phyloP scores from a whole-genome alignment of 2,797 vertebrate species.

The Miichthys miiuy region DNA sequence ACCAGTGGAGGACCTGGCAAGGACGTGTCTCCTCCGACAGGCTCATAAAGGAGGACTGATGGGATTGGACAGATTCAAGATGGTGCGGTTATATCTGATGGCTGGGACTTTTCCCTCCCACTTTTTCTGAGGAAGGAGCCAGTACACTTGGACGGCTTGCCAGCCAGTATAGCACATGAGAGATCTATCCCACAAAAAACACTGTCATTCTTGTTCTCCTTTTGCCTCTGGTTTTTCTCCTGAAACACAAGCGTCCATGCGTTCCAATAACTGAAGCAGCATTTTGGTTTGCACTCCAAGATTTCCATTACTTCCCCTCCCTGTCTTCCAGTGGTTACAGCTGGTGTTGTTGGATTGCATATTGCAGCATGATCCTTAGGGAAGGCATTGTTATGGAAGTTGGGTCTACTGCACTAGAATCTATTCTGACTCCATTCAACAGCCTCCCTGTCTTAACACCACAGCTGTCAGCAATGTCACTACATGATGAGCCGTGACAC shows the following conservation, averaged over 20 bases:
- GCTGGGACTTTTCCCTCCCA: constrained; percentile 68
- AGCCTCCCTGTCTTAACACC: constrained; percentile 78
- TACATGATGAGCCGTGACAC: constrained; percentile 84
- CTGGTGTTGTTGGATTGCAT: constrained; percentile 79
- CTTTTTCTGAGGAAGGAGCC: constrained; percentile 64
- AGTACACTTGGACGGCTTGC: constrained; percentile 68
- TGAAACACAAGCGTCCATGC: constrained; percentile 70
- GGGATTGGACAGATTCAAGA: constrained; percentile 81
- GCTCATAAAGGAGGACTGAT: constrained; percentile 72
- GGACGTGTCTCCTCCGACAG: constrained; percentile 68
- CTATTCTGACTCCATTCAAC: constrained; percentile 79
- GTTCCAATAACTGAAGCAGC: constrained; percentile 76
- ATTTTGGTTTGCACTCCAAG: constrained; percentile 71
- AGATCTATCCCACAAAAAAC: constrained; percentile 75
- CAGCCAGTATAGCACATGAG: constrained; percentile 68
- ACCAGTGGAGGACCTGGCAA: constrained; percentile 64
- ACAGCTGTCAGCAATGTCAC: constrained; percentile 83
- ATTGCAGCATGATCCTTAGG: constrained; percentile 69
- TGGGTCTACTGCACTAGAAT: constrained; percentile 75
- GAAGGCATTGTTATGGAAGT: constrained; percentile 82
- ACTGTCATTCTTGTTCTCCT: constrained; percentile 76
- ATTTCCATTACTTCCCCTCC: constrained; percentile 76
- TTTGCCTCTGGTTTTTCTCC: constrained; percentile 78
- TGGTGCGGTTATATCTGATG: constrained; percentile 82
- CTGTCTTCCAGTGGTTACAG: constrained; percentile 80